Evolutionary conservation across 2,797 vertebrate genomes (phyloP), one percentile per base, ranked within the genome.

Genomic region (Lacerta bilineata): DNA sequence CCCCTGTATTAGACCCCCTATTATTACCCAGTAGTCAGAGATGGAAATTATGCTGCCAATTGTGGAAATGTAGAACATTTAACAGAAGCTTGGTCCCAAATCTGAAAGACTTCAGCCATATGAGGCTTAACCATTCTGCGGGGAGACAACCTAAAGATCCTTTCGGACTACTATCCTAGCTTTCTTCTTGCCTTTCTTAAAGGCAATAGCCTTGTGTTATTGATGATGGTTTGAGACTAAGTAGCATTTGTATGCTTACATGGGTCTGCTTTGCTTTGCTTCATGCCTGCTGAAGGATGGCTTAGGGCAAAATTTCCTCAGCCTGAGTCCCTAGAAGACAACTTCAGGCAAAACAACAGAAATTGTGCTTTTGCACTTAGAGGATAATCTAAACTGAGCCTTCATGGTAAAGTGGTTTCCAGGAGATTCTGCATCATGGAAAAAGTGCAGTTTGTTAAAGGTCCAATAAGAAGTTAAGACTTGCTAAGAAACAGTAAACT

Each of bases 111-210:
- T 59, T 46, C 39, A 81, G 15, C 55, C 5, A 66, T 1, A 81
- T 5, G 36, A 66, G 61, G 39, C 33, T 13, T 61, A 27, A 86
- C 33, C 17, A 41, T 10, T 79, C 43, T 55, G 25, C 2, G n/a
- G 69, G 68, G 23, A 61, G 36, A 81, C 68, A 80, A 33, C 46
- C 50, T 80, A 41, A 72, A 29, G 27, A 50, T 80, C 7, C 64
- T 80, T 81, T 72, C 50, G 8, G 7, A 72, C 50, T 41, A n/a
- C 4, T 72, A 55, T 59, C 27, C 33, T 72, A 39, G 36, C 13
- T 74, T 87, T 61, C 61, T 4, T 87, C 39, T 74, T 61, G 39
- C 86, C 50, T 61, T 50, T 74, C 33, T 55, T 33, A 87, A 87
- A 36, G 76, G n/a, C n/a, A 61, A 9, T 36, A 20, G 43, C 15